Evolutionary conservation across 2,888 invertebrate species (phyloP), one percentile per base, ranked within the genome.

Genomic region (Drosophila koepferae): DNA sequence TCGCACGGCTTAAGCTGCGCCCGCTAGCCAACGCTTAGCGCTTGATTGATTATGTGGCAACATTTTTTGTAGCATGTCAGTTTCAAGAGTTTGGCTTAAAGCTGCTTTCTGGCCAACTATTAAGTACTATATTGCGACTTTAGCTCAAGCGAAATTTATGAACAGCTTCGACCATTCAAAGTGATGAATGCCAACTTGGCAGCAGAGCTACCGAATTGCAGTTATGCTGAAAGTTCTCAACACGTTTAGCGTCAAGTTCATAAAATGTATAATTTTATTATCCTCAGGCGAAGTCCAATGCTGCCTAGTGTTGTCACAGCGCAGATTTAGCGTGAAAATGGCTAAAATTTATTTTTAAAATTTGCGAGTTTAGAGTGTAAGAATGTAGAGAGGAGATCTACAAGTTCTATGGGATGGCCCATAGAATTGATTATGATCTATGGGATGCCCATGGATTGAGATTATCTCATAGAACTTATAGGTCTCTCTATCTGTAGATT

Each of bases 41-140:
- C 43, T 38, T 89, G 89, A 87, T 89, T 87, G 86, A 86, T 89
- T 86, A 74, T 72, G 78, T 70, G 55, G 51, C 67, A 44, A 72
- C 56, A 59, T 58, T 65, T 56, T 53, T 54, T 53, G 69, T 43
- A 66, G 63, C 66, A 59, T 72, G n/a, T 34, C 28, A 51, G 74
- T 14, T 73, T 61, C 62, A 74, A 60, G 59, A 59, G 31, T 40
- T 28, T 44, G 67, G 65, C 89, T 74, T 77, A 71, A 82, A 68
- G 55, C 23, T 1, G 5, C 12, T 28, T 0, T 1, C 16, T n/a
- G 14, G 36, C 16, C 20, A 38, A 18, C 51, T 12, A 16, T 0
- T 28, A 28, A 28, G 28, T 6, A 28, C 28, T 28, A 2, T 10
- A 46, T 14, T 7, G 28, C 28, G 48, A 4, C 48, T n/a, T 9